Evolutionary conservation across 2,113 vertebrate genomes (phyloP).

Genomic region (Hippolais icterina): DNA sequence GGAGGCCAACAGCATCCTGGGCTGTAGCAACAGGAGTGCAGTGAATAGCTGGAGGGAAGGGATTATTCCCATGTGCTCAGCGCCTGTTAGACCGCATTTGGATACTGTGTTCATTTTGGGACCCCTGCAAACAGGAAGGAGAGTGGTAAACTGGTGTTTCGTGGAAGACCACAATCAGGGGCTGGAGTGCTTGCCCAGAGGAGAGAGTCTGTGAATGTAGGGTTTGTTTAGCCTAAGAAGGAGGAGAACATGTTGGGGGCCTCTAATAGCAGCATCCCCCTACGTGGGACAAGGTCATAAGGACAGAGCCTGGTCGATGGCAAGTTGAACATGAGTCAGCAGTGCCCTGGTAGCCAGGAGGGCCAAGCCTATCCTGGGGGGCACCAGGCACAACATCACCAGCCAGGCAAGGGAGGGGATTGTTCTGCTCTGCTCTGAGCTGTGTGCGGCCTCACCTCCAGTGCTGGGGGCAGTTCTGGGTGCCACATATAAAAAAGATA

Average conservation of each 20-base stretch:
- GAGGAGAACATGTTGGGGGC: not conserved
- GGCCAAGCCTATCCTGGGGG: accelerated
- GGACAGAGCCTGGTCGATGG: accelerated
- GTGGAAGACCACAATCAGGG: not conserved
- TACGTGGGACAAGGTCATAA: not conserved
- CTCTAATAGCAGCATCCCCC: not conserved
- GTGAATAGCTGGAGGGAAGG: not conserved
- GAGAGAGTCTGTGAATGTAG: not conserved
- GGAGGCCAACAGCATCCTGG: not conserved
- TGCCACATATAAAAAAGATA: too few species aligned
- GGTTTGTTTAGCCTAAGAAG: not conserved
- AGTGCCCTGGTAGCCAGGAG: not conserved
- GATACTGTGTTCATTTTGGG: not conserved
- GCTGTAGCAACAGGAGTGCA: not conserved
- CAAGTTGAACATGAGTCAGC: not conserved
- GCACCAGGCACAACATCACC: accelerated
- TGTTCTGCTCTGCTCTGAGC: accelerated
- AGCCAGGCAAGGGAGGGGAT: accelerated
- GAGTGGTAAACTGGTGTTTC: not conserved
- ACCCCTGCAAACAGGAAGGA: not conserved
- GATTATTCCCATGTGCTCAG: not conserved
- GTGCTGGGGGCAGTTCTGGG: not conserved
- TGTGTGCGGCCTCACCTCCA: accelerated
- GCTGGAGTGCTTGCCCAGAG: not conserved
- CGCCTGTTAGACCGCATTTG: not conserved